Percentiles rank a stretch among this genome's conserved stretches.
These are phyloP conservation scores for Sardina pilchardus DNA, from an alignment of 2,113 vertebrate genomes.

Conservation along the genomic window DNA sequence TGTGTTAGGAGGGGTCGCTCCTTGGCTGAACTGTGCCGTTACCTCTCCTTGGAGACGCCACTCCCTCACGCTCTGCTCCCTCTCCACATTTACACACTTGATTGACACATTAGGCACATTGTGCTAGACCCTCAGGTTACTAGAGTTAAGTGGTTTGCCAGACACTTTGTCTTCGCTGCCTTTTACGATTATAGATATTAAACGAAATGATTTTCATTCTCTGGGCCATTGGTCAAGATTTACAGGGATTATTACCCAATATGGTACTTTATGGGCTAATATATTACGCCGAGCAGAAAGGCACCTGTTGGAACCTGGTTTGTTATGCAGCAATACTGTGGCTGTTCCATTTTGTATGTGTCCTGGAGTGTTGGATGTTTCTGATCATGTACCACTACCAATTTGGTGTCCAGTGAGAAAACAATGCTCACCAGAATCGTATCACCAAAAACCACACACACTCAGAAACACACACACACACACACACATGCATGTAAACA, in stretches of 20 bases:
- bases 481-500: not conserved
- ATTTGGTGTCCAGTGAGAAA: not conserved
- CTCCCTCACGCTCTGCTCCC: not conserved
- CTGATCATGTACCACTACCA: not conserved
- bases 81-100: slow-evolving; percentile 10
- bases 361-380: not conserved
- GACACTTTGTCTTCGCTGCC: slow-evolving; percentile 10
- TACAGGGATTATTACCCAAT: slow-evolving; percentile 14
- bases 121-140: slow-evolving; percentile 1
- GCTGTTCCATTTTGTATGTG: not conserved
- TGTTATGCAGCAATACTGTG: not conserved
- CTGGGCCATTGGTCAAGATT: slow-evolving; percentile 12
- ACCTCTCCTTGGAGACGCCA: not conserved
- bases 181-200: slow-evolving; percentile 16
- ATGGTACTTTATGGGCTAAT: slow-evolving; percentile 10
- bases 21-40: slow-evolving; percentile 27
- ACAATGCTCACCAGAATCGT: not conserved
- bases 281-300: not conserved
- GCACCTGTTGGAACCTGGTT: not conserved
- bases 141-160: not conserved
- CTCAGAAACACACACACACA: not conserved
- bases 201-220: slow-evolving; percentile 11
- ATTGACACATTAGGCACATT: slow-evolving; percentile 32
- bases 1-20: slow-evolving; percentile 37
- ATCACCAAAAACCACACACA: not conserved